phyloP scores from a whole-genome alignment of 2,797 vertebrate species.

The Dicrostonyx torquatus region DNA sequence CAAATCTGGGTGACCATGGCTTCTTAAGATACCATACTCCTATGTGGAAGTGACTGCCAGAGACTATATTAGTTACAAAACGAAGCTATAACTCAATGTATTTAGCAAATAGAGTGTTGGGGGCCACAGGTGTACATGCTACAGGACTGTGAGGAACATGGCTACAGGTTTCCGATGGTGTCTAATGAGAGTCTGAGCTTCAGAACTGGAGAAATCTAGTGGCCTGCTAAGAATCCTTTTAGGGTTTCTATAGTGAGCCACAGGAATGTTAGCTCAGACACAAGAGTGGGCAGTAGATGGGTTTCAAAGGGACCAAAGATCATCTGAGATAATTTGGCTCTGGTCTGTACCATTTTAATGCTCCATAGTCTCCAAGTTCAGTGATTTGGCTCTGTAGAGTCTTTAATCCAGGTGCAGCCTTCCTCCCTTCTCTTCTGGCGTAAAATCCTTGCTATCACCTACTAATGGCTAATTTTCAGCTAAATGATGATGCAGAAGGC shows the following conservation, averaged over 20 bases:
- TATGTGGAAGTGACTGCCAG: not conserved
- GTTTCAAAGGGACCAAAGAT: not conserved
- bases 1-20: not conserved
- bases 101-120: not conserved
- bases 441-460: not conserved
- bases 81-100: not conserved
- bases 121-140: not conserved
- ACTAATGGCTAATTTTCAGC: not conserved
- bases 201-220: not conserved
- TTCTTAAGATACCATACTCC: not conserved
- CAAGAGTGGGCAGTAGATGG: not conserved
- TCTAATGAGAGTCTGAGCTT: not conserved
- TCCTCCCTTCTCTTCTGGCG: not conserved
- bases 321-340: not conserved
- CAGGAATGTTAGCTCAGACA: not conserved
- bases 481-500: not conserved
- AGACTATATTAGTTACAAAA: not conserved
- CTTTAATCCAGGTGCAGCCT: not conserved
- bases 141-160: not conserved
- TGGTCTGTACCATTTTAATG: not conserved
- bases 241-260: not conserved
- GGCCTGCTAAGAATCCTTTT: not conserved
- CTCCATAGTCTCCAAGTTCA: not conserved
- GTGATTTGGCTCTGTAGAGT: not conserved
- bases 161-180: not conserved